Evolutionary conservation across 35 echinoderm and acorn worm genomes (phyloP).

Genomic region (Lytechinus variegatus): DNA sequence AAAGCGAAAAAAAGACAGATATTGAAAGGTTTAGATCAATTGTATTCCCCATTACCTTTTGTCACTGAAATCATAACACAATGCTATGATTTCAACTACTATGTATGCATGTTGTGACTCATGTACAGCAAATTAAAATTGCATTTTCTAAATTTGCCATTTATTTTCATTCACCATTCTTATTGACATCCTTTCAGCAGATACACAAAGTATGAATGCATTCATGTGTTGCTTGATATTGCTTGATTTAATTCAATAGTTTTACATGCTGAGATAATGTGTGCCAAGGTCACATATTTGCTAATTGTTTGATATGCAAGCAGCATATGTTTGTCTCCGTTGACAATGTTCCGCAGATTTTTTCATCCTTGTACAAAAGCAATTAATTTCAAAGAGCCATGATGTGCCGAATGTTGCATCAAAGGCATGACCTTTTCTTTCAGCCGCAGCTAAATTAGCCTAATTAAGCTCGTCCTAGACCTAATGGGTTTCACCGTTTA

Average conservation of each 20-base stretch:
- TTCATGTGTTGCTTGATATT: neutral
- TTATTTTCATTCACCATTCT: neutral
- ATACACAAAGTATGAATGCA: neutral
- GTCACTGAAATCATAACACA: too few relatives aligned
- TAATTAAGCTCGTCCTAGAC: neutral
- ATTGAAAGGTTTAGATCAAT: too few relatives aligned
- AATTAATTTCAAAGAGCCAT: neutral
- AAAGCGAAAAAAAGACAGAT: too few relatives aligned
- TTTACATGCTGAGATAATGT: neutral
- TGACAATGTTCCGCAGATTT: neutral
- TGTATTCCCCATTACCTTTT: too few relatives aligned
- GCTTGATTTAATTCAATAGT: neutral
- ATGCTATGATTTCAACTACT: too few relatives aligned
- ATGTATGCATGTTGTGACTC: too few relatives aligned
- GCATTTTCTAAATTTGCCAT: neutral
- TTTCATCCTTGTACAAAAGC: neutral
- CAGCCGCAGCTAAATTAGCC: neutral
- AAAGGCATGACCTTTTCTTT: neutral
- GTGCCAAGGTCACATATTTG: neutral
- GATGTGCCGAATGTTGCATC: neutral
- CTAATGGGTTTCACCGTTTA: neutral
- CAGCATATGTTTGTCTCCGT: neutral
- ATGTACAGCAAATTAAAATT: too few relatives aligned
- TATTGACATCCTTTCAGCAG: neutral
- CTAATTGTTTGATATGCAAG: neutral